phyloP scores from a whole-genome alignment of 2,888 invertebrate genomes.

The Gortyna flavago region DNA sequence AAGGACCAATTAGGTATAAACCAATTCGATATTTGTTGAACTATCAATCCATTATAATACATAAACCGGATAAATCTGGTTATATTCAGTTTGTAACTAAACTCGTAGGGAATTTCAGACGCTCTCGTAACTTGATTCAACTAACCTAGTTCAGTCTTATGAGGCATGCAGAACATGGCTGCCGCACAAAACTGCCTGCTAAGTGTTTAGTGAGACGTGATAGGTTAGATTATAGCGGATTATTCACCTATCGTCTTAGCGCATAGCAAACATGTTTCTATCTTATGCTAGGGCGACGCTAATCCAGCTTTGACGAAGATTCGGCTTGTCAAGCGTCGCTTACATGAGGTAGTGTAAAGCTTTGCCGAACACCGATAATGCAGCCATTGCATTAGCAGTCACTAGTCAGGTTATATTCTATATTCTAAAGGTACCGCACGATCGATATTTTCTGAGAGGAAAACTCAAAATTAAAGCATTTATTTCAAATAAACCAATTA shows the following conservation, averaged over 20 bases:
- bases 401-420: not conserved
- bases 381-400: not conserved
- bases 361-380: not conserved
- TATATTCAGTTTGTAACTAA: not conserved
- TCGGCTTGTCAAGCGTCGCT: conserved; percentile 4
- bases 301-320: conserved; percentile 21
- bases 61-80: conserved; percentile 2
- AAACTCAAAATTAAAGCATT: too few relatives aligned
- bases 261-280: conserved; percentile 3
- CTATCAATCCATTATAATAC: too few relatives aligned
- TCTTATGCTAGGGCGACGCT: conserved; percentile 4
- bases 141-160: conserved; percentile 22
- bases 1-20: not conserved
- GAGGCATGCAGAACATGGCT: conserved; percentile 10
- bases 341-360: not conserved
- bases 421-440: not conserved
- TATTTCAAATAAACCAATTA: not conserved
- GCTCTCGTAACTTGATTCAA: conserved; percentile 9
- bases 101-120: not conserved
- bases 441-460: too few relatives aligned
- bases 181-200: conserved; percentile 19
- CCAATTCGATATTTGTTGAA: too few relatives aligned
- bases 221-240: conserved; percentile 20
- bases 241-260: conserved; percentile 9
- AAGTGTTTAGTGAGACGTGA: not conserved